phyloP scores from a whole-genome alignment of 2,888 invertebrate species.

The Drosophila formosana region DNA sequence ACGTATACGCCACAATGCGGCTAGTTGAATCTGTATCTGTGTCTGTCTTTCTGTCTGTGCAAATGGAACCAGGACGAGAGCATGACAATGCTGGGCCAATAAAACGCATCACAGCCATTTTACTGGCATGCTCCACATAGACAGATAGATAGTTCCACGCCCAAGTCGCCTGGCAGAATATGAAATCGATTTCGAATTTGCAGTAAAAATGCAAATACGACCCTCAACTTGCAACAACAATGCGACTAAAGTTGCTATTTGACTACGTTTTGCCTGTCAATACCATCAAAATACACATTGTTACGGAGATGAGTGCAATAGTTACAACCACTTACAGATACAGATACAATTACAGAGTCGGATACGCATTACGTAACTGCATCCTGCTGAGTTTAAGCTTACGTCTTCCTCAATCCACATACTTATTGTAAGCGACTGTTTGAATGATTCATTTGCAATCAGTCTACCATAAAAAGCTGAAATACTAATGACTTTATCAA shows the following conservation, averaged over 20 bases:
- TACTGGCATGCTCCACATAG: slow-evolving; percentile 27
- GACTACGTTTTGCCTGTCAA: slow-evolving; percentile 45
- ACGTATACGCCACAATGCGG: slow-evolving; percentile 24
- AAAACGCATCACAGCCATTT: slow-evolving; percentile 48
- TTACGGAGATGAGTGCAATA: neutral
- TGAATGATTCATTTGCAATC: neutral
- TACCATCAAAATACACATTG: slow-evolving; percentile 38
- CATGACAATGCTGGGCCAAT: slow-evolving; percentile 40
- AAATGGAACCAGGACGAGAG: slow-evolving; percentile 33
- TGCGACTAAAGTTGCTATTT: slow-evolving; percentile 45
- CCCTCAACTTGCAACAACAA: slow-evolving; percentile 22
- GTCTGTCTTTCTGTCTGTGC: neutral
- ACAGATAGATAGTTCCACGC: neutral
- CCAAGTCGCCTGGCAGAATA: slow-evolving; percentile 12
- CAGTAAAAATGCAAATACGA: slow-evolving; percentile 66
- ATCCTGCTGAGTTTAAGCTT: slow-evolving; percentile 16
- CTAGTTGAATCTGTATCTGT: neutral
- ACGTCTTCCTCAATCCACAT: neutral
- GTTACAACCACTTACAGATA: slow-evolving; percentile 24
- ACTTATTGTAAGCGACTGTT: neutral
- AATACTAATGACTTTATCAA: neutral
- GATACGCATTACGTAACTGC: slow-evolving; percentile 2
- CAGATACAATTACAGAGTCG: slow-evolving; percentile 16
- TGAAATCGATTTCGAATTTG: slow-evolving; percentile 66
- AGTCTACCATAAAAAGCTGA: neutral